Percentiles rank a stretch among this genome's conserved stretches.
phyloP scores from a whole-genome alignment of 2,888 invertebrate species.

The Abscondita cerata region DNA sequence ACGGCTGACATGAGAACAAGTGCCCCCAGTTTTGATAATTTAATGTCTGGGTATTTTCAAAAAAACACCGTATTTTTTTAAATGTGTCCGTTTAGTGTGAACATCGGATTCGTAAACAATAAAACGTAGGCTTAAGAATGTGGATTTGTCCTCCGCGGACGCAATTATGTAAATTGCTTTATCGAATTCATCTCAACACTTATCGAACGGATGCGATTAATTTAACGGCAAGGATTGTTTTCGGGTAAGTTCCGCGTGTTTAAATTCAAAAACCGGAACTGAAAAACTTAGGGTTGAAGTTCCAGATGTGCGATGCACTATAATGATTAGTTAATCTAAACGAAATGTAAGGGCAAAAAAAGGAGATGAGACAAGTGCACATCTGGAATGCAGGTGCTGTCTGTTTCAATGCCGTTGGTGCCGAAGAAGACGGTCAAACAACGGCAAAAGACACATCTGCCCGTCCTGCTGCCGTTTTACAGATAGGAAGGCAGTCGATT shows the following conservation, averaged over 20 bases:
- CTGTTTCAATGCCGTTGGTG: constrained; percentile 19
- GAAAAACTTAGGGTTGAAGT: constrained; percentile 17
- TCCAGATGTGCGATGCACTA: constrained; percentile 34
- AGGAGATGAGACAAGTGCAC: constrained; percentile 37
- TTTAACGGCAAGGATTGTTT: background rate
- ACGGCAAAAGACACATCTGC: constrained; percentile 34
- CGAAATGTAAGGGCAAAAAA: constrained; percentile 26
- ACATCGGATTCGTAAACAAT: background rate
- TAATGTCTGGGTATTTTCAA: no score
- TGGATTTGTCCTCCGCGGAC: background rate
- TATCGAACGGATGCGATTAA: background rate
- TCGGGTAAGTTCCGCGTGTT: background rate
- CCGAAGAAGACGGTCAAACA: constrained; percentile 31
- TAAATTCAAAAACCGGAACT: constrained; percentile 21
- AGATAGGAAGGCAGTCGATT: constrained; percentile 25
- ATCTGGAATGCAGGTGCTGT: constrained; percentile 38
- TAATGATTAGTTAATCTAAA: constrained; percentile 38
- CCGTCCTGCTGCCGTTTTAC: constrained; percentile 22
- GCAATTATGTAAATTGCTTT: constrained; percentile 7
- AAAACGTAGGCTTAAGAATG: background rate
- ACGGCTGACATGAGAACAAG: no score
- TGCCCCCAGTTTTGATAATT: no score
- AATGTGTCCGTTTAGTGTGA: no score
- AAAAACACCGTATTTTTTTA: no score
- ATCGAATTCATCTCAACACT: background rate